Percentiles rank a stretch among this genome's conserved stretches.
phyloP scores from a whole-genome alignment of 2,797 vertebrate species.

The Ctenochaetus hawaiiensis region DNA sequence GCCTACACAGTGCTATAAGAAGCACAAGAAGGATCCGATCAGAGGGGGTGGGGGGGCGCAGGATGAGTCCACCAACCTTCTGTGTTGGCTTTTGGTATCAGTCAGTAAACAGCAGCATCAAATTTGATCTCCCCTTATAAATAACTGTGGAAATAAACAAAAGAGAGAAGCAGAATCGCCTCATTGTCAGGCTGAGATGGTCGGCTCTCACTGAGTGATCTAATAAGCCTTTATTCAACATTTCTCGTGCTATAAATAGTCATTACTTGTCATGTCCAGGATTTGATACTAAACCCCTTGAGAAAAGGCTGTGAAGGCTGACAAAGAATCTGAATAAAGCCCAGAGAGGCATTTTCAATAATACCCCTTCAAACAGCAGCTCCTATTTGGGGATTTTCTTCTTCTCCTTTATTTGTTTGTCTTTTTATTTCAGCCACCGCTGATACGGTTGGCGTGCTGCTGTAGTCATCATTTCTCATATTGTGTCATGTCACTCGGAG shows the following conservation, averaged over 20 bases:
- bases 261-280: conserved; percentile 72
- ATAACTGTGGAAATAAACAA: conserved; percentile 43
- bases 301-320: conserved; percentile 64
- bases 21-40: conserved; percentile 13
- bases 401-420: conserved; percentile 44
- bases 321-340: conserved; percentile 67
- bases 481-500: conserved; percentile 53
- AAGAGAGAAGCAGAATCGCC: conserved; percentile 42
- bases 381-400: conserved; percentile 63
- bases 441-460: conserved; percentile 34
- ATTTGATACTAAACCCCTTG: conserved; percentile 73
- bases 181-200: conserved; percentile 49
- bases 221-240: conserved; percentile 73
- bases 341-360: conserved; percentile 54
- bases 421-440: conserved; percentile 8
- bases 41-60: too few species aligned
- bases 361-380: conserved; percentile 60
- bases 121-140: conserved; percentile 49
- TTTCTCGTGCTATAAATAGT: conserved; percentile 70
- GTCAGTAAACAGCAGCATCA: conserved; percentile 63
- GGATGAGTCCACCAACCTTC: conserved; percentile 40
- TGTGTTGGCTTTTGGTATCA: conserved; percentile 48
- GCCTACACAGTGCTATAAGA: conserved; percentile 27
- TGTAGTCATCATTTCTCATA: conserved; percentile 50
- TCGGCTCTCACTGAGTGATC: conserved; percentile 58